Conservation (phyloP, 2,113 vertebrate species). For the Ploceus nigricollis region DNA sequence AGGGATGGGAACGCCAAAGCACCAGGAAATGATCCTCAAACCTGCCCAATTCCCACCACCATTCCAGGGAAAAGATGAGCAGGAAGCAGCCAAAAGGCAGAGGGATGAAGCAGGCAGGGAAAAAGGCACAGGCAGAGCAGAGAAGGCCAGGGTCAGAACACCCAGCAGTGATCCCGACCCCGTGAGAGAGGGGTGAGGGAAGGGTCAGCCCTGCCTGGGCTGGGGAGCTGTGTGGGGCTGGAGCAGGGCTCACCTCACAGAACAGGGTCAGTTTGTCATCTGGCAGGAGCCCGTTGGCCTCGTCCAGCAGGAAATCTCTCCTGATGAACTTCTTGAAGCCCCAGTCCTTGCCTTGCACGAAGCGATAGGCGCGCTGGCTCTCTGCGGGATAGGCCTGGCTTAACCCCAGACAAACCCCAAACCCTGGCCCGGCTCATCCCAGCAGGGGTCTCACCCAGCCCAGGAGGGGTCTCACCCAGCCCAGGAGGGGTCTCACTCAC, state of each 20-base stretch:
- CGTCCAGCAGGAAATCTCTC: constrained; percentile 89
- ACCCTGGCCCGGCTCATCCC: not conserved
- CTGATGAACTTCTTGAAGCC: constrained; percentile 94
- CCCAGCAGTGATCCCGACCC: not conserved
- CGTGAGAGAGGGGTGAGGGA: rapidly evolving
- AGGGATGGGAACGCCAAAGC: not conserved
- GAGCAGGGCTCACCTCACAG: constrained; percentile 75
- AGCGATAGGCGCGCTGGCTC: constrained; percentile 88
- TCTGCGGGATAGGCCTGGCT: constrained; percentile 66
- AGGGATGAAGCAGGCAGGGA: not conserved
- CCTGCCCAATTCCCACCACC: not conserved
- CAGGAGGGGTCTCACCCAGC: not conserved
- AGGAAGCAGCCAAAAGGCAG: not conserved
- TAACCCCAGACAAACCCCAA: not conserved
- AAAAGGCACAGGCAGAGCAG: not conserved
- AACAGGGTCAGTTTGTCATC: constrained; percentile 92
- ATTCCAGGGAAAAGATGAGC: not conserved
- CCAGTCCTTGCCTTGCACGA: constrained; percentile 94
- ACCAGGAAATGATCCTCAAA: not conserved
- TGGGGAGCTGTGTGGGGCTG: not conserved
- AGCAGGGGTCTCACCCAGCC: not conserved
- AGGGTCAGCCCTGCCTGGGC: not conserved
- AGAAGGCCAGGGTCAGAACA: rapidly evolving
- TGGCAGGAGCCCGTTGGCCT: constrained; percentile 88
- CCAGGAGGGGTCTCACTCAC: too few species aligned